Percentiles rank a stretch among this genome's conserved stretches.
Conservation (phyloP, 2,797 vertebrate species). For the Pangasius krempfi region DNA sequence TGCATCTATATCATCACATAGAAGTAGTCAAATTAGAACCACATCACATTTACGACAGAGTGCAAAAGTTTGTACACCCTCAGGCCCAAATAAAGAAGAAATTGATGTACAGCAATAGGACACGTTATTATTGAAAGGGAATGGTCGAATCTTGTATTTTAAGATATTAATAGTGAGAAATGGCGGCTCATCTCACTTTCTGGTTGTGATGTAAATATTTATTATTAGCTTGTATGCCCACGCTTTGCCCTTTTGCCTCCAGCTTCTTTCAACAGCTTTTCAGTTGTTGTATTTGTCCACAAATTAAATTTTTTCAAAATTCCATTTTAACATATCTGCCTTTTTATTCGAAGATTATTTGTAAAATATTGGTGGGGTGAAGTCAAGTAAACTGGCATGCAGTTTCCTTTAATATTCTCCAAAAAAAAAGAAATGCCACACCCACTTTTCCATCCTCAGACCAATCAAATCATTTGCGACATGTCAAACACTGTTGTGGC, state of each 20-base stretch:
- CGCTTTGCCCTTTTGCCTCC: neutral
- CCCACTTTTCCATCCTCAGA: neutral
- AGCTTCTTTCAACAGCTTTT: neutral
- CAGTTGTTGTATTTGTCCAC: neutral
- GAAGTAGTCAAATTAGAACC: neutral
- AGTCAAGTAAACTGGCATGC: neutral
- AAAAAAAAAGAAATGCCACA: neutral
- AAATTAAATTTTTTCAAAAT: neutral
- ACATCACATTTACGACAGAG: neutral
- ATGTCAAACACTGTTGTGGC: neutral
- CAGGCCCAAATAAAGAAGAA: neutral
- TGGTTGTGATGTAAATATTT: neutral
- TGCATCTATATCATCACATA: neutral
- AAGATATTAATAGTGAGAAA: neutral
- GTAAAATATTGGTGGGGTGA: neutral
- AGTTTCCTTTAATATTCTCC: neutral
- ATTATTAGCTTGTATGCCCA: neutral
- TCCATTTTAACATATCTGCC: neutral
- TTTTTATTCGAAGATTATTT: neutral
- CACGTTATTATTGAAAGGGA: neutral
- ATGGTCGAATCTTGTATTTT: neutral
- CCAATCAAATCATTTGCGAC: neutral
- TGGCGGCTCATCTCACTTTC: neutral
- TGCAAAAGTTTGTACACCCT: constrained; percentile 18
- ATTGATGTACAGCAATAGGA: neutral